A percentile compares a stretch with the other conserved stretches of the same genome.
Evolutionary conservation across 2,888 invertebrate species (phyloP).

Genomic region (Digitonthophagus gazella): DNA sequence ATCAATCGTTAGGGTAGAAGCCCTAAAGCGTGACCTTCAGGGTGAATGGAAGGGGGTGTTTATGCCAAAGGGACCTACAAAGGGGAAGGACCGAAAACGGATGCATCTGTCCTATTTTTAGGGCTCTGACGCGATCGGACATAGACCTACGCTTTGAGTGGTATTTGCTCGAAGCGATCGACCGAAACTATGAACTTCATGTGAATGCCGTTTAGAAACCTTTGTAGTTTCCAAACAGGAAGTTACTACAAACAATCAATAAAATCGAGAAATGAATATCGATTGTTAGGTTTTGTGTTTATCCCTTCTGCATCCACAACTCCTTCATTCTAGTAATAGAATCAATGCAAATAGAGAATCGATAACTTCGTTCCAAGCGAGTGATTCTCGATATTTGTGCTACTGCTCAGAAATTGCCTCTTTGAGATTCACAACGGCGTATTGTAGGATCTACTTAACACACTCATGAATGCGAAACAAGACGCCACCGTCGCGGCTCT

Average conservation of each 20-base stretch:
- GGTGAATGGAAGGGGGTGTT: background rate
- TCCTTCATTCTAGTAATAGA: background rate
- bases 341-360: too few species aligned
- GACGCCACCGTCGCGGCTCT: background rate
- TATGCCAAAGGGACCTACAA: background rate
- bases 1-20: background rate
- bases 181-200: background rate
- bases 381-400: too few species aligned
- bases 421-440: slow-evolving; percentile 2
- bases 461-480: slow-evolving; percentile 13
- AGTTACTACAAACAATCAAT: background rate
- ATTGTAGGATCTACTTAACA: slow-evolving; percentile 6
- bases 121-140: background rate
- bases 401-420: too few species aligned
- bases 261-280: background rate
- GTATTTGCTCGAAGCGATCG: background rate
- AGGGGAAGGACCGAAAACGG: background rate
- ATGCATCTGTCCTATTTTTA: background rate
- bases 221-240: background rate
- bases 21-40: background rate
- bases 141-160: background rate
- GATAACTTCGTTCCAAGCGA: too few species aligned
- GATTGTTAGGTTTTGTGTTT: too few species aligned
- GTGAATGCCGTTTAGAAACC: background rate
- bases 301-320: too few species aligned